Evolutionary conservation across 2,797 vertebrate species (phyloP), one percentile per base, ranked within the genome.

Genomic region (Erethizon dorsatum): DNA sequence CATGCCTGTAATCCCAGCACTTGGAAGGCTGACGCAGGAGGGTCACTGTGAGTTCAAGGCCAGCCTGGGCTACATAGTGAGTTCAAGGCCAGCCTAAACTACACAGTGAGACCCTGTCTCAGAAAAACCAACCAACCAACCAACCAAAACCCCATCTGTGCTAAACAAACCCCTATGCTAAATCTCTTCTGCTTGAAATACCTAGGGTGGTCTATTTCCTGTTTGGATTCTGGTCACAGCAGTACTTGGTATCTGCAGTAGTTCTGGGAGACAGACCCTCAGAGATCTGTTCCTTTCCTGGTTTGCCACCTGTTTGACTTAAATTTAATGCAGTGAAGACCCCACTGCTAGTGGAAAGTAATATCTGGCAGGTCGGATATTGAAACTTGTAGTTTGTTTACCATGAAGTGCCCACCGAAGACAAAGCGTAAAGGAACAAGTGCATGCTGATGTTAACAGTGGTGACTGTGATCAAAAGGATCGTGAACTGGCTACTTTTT

Each of bases 331-430:
- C 24, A 50, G 26, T 47, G 33, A 75, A 69, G 61, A 67, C 50
- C 45, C 65, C 80, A 24, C 0, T 54, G 88, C 47, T 82, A 14
- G 22, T 4, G 28, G 56, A 47, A 57, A 59, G 26, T 18, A 26
- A 28, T 1, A 50, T 1, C 33, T 1, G 41, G 41, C 22, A 26
- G 6, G 8, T 6, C 7, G 0, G 13, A 56, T 5, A 24, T 2
- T 10, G 78, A 31, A 63, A 61, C 33, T 3, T 41, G 63, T 2
- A 50, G 56, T 22, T 31, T n/a, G 61, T 61, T 57, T 28, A 89
- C n/a, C 77, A 67, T 33, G 20, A 86, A 73, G 89, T 13, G 33
- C 45, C 69, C 45, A 22, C 2, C 33, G 22, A 75, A 65, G 71
- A 41, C 59, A 37, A 91, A 67, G 54, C 18, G 54, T 50, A 37